phyloP scores from a whole-genome alignment of 2,888 invertebrate species.

The Alentia gelatinosa region DNA sequence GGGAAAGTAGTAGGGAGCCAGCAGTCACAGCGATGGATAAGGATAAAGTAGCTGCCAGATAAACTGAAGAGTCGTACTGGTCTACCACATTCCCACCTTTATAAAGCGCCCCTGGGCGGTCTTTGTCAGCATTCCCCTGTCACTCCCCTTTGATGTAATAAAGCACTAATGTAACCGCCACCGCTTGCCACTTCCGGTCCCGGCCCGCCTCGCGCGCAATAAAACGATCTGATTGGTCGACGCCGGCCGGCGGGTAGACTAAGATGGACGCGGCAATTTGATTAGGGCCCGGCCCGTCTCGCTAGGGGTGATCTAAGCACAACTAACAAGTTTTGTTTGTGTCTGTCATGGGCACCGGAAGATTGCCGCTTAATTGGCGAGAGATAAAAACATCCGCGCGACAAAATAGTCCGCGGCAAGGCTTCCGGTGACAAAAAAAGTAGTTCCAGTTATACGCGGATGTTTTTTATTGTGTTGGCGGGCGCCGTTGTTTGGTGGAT shows the following conservation, averaged over 20 bases:
- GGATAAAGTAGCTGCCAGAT: too few species aligned
- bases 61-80: neutral
- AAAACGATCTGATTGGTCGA: slow-evolving; percentile 39
- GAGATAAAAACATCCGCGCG: slow-evolving; percentile 11
- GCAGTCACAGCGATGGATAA: too few species aligned
- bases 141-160: slow-evolving; percentile 20
- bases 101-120: neutral
- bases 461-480: neutral
- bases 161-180: slow-evolving; percentile 41
- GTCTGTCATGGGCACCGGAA: neutral
- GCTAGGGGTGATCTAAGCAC: neutral
- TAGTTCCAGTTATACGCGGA: neutral
- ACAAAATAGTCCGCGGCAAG: neutral
- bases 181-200: slow-evolving; percentile 30
- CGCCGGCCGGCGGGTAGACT: neutral
- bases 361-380: slow-evolving; percentile 36
- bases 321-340: slow-evolving; percentile 27
- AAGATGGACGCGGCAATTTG: slow-evolving; percentile 25
- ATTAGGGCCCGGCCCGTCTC: neutral
- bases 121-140: slow-evolving; percentile 28
- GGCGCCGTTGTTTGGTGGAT: neutral
- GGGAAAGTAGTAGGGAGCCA: too few species aligned
- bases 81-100: neutral
- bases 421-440: neutral
- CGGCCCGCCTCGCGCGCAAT: neutral